phyloP scores from a whole-genome alignment of 2,113 vertebrate genomes.

The Semicossyphus pulcher region DNA sequence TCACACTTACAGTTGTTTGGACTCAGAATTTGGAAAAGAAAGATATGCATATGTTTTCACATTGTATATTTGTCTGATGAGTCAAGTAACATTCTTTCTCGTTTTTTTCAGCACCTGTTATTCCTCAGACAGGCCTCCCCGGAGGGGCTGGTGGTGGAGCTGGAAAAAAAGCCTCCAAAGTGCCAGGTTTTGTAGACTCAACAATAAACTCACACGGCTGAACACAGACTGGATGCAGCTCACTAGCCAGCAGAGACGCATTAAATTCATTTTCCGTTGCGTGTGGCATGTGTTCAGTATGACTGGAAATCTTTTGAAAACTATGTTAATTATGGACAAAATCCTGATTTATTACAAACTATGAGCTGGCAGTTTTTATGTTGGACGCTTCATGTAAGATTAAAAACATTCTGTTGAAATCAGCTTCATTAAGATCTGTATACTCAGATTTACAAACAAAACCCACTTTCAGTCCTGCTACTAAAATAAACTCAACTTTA shows the following conservation, averaged over 20 bases:
- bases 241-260: conserved; percentile 8
- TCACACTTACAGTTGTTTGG: conserved; percentile 33
- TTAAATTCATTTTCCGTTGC: conserved; percentile 20
- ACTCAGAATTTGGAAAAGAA: background rate
- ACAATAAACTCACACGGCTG: conserved; percentile 38
- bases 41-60: conserved; percentile 4
- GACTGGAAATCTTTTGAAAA: background rate
- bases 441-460: background rate
- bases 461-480: too few species aligned
- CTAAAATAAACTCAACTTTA: too few species aligned
- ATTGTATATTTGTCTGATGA: conserved; percentile 17
- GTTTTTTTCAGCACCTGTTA: conserved; percentile 75
- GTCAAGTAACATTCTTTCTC: conserved; percentile 23
- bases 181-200: conserved; percentile 81
- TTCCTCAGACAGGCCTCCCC: conserved; percentile 84
- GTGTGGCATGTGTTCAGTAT: background rate
- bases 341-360: background rate
- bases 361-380: background rate
- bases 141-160: conserved; percentile 71
- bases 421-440: background rate
- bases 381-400: background rate
- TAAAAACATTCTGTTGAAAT: background rate
- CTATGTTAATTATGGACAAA: background rate
- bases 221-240: conserved; percentile 48
- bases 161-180: conserved; percentile 83